Percentiles rank a stretch among this genome's conserved stretches.
phyloP scores from a whole-genome alignment of 2,888 invertebrate species.

The Pteria penguin region DNA sequence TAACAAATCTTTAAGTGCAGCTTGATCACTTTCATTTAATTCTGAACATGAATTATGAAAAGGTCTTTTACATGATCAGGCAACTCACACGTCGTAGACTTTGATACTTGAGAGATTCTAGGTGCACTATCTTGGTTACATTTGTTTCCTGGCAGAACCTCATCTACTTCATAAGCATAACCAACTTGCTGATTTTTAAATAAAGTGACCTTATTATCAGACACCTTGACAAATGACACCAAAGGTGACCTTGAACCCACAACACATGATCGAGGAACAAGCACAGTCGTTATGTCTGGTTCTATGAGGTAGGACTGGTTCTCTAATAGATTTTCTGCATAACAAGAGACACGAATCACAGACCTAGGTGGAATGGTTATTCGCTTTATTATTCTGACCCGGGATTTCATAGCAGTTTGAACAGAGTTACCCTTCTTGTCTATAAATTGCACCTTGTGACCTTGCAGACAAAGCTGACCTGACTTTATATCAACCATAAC shows the following conservation, averaged over 20 bases:
- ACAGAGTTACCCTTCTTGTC: too few relatives aligned
- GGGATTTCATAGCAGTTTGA: too few relatives aligned
- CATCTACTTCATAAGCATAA: background rate
- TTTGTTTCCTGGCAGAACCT: background rate
- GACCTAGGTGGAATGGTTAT: too few relatives aligned
- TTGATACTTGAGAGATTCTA: background rate
- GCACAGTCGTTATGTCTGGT: too few relatives aligned
- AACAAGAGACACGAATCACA: too few relatives aligned
- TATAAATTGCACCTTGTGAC: background rate
- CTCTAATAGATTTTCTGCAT: too few relatives aligned
- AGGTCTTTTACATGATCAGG: background rate
- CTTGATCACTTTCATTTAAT: background rate
- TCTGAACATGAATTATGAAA: background rate
- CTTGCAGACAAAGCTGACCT: background rate
- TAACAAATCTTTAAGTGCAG: conserved; percentile 10
- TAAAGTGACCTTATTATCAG: background rate
- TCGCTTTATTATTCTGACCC: too few relatives aligned
- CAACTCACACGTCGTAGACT: background rate
- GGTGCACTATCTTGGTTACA: background rate
- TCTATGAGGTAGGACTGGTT: too few relatives aligned
- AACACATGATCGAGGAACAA: too few relatives aligned
- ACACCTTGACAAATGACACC: too few relatives aligned
- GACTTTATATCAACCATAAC: background rate
- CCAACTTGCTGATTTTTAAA: background rate
- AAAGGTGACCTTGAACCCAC: too few relatives aligned